Evolutionary conservation across 2,888 invertebrate species (phyloP), one percentile per base, ranked within the genome.

Genomic region (Hipparchia sbordonii): DNA sequence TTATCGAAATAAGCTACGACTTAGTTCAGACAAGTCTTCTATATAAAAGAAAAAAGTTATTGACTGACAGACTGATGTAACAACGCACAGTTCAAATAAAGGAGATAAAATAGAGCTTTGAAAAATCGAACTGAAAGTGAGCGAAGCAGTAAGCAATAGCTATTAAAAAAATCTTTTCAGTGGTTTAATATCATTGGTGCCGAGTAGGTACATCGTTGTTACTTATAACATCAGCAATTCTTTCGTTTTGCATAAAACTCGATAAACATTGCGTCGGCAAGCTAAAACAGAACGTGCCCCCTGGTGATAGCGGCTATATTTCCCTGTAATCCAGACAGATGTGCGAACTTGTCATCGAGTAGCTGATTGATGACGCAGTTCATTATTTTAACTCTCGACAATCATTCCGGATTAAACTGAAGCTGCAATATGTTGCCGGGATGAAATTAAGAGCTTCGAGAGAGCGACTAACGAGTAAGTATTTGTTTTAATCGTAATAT

Each of bases 311-410:
- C 0, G n/a, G 39, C 51, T 52, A 69, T 52, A 51, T 45, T 72
- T 9, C 61, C 59, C 51, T 60, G 66, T 10, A 10, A 39, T 0
- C 52, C 66, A 12, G 54, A 54, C 39, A 1, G 13, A 46, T 45
- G 57, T 51, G 45, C 62, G 12, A 48, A 8, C 67, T 67, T 63
- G 71, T 65, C 71, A 60, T 67, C 59, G 67, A 46, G 67, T 2
- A 48, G 57, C 63, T 74, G 73, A 71, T 68, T 33, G 73, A 74
- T 71, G 73, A 65, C 68, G 59, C 63, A 51, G 68, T 65, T 74
- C 74, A 63, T 74, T 74, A 71, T 67, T 51, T 63, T 56, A 67
- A 63, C 72, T 67, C 67, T 57, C 71, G 61, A 61, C 67, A 61
- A 72, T 72, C 67, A 72, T 48, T 72, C 67, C 71, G 51, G 71